Evolutionary conservation across 2,888 invertebrate species (phyloP).

Genomic region (Agriopis leucophaearia): DNA sequence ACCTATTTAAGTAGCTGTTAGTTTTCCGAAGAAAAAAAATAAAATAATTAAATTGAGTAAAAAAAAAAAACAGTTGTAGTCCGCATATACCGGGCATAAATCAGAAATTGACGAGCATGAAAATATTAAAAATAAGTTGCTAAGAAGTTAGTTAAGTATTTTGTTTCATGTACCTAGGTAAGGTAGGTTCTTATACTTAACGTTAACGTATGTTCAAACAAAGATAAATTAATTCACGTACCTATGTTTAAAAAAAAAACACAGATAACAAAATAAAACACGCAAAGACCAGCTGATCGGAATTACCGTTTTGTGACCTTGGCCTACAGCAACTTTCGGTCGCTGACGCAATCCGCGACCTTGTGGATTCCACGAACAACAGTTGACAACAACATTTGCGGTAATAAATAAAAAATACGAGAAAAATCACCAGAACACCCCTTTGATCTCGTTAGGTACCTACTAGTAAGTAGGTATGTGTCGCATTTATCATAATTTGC

Average conservation of each 20-base stretch:
- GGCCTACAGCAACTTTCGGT: slow-evolving; percentile 65
- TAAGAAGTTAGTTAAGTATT: too few species aligned
- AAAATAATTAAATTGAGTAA: too few species aligned
- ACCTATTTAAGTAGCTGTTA: too few species aligned
- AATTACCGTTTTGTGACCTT: slow-evolving; percentile 61
- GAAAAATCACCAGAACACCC: neutral
- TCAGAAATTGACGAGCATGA: too few species aligned
- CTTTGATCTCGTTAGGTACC: slow-evolving; percentile 31
- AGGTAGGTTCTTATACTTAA: too few species aligned
- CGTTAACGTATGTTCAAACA: neutral
- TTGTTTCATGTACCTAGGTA: neutral
- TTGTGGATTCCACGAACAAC: slow-evolving; percentile 52
- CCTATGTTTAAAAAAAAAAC: neutral
- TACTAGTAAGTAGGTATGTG: neutral
- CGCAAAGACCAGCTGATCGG: slow-evolving; percentile 44
- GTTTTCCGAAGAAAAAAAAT: too few species aligned
- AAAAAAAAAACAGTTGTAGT: too few species aligned
- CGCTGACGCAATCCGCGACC: slow-evolving; percentile 58
- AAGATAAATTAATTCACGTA: neutral
- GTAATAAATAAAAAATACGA: slow-evolving; percentile 6
- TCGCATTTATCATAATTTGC: neutral
- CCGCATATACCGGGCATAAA: too few species aligned
- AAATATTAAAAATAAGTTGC: too few species aligned
- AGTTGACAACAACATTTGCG: slow-evolving; percentile 26
- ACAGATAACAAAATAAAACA: slow-evolving; percentile 20